phyloP scores from a whole-genome alignment of 2,797 vertebrate genomes.

The Danio tinwini region DNA sequence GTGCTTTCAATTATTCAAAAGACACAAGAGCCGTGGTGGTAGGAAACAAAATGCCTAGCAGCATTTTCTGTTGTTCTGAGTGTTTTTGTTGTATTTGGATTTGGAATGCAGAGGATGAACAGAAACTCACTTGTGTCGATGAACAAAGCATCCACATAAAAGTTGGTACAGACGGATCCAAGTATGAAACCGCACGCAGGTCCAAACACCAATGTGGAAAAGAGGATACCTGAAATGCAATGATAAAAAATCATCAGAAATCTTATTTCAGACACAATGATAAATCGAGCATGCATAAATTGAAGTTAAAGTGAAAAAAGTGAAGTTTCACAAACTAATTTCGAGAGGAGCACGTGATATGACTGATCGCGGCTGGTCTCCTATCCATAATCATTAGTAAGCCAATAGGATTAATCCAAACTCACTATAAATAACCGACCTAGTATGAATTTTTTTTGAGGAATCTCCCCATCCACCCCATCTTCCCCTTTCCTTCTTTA shows the following conservation, averaged over 20 bases:
- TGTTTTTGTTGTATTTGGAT: background rate
- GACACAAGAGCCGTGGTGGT: constrained; percentile 3
- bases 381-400: too few species aligned
- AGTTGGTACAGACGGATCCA: constrained; percentile 97
- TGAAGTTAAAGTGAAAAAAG: background rate
- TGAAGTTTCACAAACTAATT: too few species aligned
- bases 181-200: constrained; percentile 98
- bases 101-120: background rate
- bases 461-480: too few species aligned
- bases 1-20: constrained; percentile 8
- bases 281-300: background rate
- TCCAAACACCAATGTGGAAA: constrained; percentile 97
- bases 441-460: too few species aligned
- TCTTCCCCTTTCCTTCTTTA: too few species aligned
- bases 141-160: constrained; percentile 97
- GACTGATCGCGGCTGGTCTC: too few species aligned
- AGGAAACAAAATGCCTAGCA: constrained; percentile 8
- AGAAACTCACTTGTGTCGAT: constrained; percentile 90
- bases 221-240: constrained; percentile 89
- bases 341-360: too few species aligned
- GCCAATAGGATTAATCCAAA: too few species aligned
- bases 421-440: too few species aligned
- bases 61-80: constrained; percentile 9
- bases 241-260: background rate
- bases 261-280: background rate